phyloP scores from a whole-genome alignment of 2,888 invertebrate species.

The Crossocerus cetratus region DNA sequence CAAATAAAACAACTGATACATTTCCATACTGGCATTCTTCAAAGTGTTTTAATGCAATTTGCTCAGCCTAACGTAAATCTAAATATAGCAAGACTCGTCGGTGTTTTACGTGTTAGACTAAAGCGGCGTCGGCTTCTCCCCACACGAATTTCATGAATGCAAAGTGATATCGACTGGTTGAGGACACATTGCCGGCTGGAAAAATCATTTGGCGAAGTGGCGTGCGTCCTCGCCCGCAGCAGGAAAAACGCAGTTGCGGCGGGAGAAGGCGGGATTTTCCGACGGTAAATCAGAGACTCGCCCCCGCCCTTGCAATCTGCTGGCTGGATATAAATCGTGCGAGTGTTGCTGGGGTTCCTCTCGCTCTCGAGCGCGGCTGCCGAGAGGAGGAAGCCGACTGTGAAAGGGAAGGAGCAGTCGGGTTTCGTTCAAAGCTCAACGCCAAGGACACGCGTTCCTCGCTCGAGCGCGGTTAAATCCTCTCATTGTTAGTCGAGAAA shows the following conservation, averaged over 20 bases:
- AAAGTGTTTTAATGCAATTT: too few species aligned
- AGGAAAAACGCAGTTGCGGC: background rate
- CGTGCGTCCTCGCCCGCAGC: background rate
- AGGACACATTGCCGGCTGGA: background rate
- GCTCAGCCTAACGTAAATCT: too few species aligned
- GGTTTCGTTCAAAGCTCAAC: constrained; percentile 26
- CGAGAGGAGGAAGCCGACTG: constrained; percentile 1
- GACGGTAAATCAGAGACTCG: constrained; percentile 43
- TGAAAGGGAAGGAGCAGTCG: constrained; percentile 2
- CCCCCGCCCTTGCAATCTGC: constrained; percentile 52
- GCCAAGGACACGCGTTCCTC: constrained; percentile 23
- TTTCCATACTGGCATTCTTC: too few species aligned
- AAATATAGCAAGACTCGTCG: too few species aligned
- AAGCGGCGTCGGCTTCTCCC: too few species aligned
- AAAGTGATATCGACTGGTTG: too few species aligned
- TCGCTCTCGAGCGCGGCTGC: background rate
- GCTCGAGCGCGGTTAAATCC: constrained; percentile 6
- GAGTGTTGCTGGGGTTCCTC: constrained; percentile 21
- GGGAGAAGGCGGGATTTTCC: constrained; percentile 19
- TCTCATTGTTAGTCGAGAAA: background rate
- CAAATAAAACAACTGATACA: too few species aligned
- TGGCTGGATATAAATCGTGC: constrained; percentile 50
- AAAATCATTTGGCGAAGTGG: background rate
- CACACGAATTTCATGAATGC: too few species aligned
- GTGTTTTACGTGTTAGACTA: too few species aligned